Evolutionary conservation across 2,888 invertebrate species (phyloP).

Genomic region (Drosophila colorata): DNA sequence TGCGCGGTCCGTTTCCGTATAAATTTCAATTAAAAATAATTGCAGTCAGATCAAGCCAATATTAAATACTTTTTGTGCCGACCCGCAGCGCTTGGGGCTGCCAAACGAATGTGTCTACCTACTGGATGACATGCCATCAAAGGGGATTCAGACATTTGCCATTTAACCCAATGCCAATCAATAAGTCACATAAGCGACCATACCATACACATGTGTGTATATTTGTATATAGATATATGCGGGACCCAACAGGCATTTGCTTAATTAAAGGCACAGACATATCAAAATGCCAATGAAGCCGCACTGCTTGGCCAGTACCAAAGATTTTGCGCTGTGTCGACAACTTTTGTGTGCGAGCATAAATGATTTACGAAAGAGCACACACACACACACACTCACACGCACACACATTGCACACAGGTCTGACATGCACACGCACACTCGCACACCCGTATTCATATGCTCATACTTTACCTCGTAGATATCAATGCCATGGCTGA

Average conservation of each 20-base stretch:
- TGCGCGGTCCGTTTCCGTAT: neutral
- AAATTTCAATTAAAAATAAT: slow-evolving; percentile 29
- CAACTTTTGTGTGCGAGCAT: slow-evolving; percentile 54
- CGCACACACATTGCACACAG: slow-evolving; percentile 44
- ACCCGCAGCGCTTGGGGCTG: slow-evolving; percentile 23
- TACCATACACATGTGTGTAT: neutral
- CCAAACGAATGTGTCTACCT: slow-evolving; percentile 11
- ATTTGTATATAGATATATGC: slow-evolving; percentile 3
- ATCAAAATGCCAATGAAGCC: slow-evolving; percentile 46
- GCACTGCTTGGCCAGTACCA: slow-evolving; percentile 17
- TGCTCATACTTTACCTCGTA: slow-evolving; percentile 90
- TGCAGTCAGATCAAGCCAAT: slow-evolving; percentile 20
- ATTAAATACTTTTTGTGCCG: slow-evolving; percentile 24
- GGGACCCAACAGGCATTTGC: slow-evolving; percentile 68
- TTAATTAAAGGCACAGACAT: slow-evolving; percentile 72
- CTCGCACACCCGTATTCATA: neutral
- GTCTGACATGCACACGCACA: neutral
- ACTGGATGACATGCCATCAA: slow-evolving; percentile 61
- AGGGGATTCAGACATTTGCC: slow-evolving; percentile 53
- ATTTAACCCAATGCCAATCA: slow-evolving; percentile 71
- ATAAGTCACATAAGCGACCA: slow-evolving; percentile 65
- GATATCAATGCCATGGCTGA: slow-evolving; percentile 98
- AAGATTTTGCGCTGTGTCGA: slow-evolving; percentile 51
- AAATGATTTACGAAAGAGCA: slow-evolving; percentile 35
- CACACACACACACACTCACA: neutral